A percentile compares a stretch with the other conserved stretches of the same genome.
Evolutionary conservation across 2,888 invertebrate genomes (phyloP).

Genomic region (Himalopsyche kuldschensis): DNA sequence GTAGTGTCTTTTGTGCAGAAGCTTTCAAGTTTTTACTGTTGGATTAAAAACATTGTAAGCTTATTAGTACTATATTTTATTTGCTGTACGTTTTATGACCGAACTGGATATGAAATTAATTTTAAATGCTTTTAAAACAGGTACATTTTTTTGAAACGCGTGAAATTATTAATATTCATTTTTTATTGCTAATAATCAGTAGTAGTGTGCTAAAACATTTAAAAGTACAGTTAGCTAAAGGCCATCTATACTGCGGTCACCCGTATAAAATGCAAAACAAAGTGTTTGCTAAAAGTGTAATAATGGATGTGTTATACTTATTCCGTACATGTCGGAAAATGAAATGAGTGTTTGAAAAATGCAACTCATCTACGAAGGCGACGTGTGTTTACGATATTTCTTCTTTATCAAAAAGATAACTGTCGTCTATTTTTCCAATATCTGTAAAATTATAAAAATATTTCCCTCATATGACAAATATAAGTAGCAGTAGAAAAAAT

Average conservation of each 20-base stretch:
- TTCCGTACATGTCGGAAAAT: not conserved
- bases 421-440: no score
- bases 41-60: no score
- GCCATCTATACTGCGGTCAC: not conserved
- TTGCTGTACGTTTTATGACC: not conserved
- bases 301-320: no score
- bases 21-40: no score
- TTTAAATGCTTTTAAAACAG: not conserved
- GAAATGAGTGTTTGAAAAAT: not conserved
- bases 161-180: not conserved
- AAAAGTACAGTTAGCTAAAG: not conserved
- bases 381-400: no score
- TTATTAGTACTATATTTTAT: no score
- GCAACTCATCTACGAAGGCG: no score
- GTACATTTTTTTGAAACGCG: not conserved
- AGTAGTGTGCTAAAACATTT: not conserved
- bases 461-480: no score
- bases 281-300: not conserved
- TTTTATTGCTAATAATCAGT: not conserved
- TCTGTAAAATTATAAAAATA: no score
- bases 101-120: not conserved
- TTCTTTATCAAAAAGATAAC: no score
- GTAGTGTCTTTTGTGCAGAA: no score
- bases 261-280: not conserved
- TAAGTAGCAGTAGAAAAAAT: no score